Percentiles rank a stretch among this genome's conserved stretches.
Evolutionary conservation across 2,113 vertebrate species (phyloP).

Genomic region (Paracanthobrama guichenoti): DNA sequence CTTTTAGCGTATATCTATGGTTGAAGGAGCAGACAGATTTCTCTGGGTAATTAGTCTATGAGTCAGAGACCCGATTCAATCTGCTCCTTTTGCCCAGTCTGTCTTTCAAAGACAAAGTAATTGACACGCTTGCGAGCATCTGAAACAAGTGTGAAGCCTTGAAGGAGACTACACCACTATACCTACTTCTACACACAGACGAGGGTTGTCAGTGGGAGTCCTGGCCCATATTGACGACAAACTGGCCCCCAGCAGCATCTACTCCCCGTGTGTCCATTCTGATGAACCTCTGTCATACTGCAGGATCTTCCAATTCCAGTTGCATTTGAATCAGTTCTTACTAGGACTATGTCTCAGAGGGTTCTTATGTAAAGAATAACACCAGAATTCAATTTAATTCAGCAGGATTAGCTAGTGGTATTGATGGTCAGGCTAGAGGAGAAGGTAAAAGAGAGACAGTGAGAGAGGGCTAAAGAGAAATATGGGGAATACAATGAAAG

Average conservation of each 20-base stretch:
- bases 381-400: not conserved
- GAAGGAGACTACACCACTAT: not conserved
- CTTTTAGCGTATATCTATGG: slow-evolving; percentile 3
- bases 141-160: not conserved
- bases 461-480: not conserved
- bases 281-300: slow-evolving; percentile 10
- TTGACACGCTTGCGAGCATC: slow-evolving; percentile 13
- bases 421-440: not conserved
- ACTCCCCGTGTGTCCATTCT: not conserved
- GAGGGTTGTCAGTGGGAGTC: not conserved
- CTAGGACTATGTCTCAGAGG: not conserved
- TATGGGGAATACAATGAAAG: not conserved
- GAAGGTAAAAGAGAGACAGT: not conserved
- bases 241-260: not conserved
- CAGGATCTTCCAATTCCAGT: not conserved
- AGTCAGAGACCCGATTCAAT: slow-evolving; percentile 32
- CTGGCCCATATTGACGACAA: slow-evolving; percentile 22
- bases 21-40: slow-evolving; percentile 37
- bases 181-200: not conserved
- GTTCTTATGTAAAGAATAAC: not conserved
- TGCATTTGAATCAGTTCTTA: not conserved
- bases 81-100: slow-evolving; percentile 1
- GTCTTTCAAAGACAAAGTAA: slow-evolving; percentile 23
- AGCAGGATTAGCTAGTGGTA: not conserved
- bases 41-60: slow-evolving; percentile 36